Base-by-base conservation (phyloP, 2,888 invertebrate species). In the Julus scanicus region DNA sequence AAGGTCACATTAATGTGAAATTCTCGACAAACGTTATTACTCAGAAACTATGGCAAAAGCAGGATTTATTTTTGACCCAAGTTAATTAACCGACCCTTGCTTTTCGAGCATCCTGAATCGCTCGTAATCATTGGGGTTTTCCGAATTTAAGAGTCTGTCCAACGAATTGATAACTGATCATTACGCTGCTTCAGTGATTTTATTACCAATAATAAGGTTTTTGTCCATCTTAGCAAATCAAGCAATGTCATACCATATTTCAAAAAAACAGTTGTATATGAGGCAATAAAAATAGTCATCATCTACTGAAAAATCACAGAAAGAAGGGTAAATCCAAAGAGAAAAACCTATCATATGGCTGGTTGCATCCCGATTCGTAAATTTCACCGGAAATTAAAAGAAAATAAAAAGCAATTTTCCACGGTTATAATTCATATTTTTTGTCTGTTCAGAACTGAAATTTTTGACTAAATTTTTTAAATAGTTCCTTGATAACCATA, bases 141-240 rank as follows among this genome's bases (percentile, higher is more conserved):
- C 37, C 80, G 80, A 80, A 37, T 80, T 80, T 80, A 44, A 80
- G 80, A 80, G 80, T 39, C 80, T 39, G 8, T 80, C 80, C 80
- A 80, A 80, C 80, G 80, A 80, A 80, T 80, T 80, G 80, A 80
- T 80, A 80, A 80, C 80, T 80, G 80, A 80, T 80, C 80, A 80
- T 80, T 80, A 80, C 80, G 80, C 80, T 80, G 80, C 80, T 37
- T 37, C 80, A 80, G 80, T 80, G 80, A 80, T 80, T 80, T 80
- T 80, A 80, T 80, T 80, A 80, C 80, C 80, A 80, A 80, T 80
- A 80, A 80, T 80, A 80, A 80, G 80, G 80, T 15, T 29, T 80
- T 80, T 39, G 80, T 29, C 37, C 80, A 80, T 80, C 80, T 80
- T 80, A 80, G 80, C 80, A 80, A 80, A 80, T 80, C 80, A 80